Base-by-base conservation (phyloP, 1,140 invertebrate species). In the Anastrepha obliqua region DNA sequence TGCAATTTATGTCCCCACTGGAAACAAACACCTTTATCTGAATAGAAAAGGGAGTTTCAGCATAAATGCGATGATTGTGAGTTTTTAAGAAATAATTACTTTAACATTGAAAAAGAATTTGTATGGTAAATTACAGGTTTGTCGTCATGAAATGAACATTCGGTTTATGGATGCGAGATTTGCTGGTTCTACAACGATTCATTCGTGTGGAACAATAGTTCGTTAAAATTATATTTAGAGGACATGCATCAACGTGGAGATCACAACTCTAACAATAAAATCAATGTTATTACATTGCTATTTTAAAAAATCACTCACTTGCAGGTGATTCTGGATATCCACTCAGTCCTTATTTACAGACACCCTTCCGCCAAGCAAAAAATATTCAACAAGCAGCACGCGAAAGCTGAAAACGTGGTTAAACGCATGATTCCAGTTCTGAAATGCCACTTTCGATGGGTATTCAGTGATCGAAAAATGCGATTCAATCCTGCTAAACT, bases 171-270 rank as follows among this genome's bases (percentile, higher is more conserved):
- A 87, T 81, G 87, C 67, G 6, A 58, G 87, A 29, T 87, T 81
- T 87, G 65, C 70, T 59, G 87, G 87, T 81, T 87, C 87, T 20
- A 81, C 87, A n/a, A 87, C 39, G 87, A 87, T 60, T 59, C 87
- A 0, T 60, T 78, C 74, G 67, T 78, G 20, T 87, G 67, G 67
- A 85, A 85, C 44, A 74, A 62, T 62, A 62, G 2, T 62, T 17
- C 60, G 15, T 62, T 62, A 62, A 62, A 9, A 13, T 5, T 13
- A 13, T 62, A 62, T 62, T 62, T 62, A 13, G 60, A 9, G 60
- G 15, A 62, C 15, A 62, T 62, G 51, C 51, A 55, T 55, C 51
- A 55, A 55, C 6, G 51, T 55, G 51, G 51, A 6, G 51, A 55
- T 55, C 3, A 62, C 15, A 62, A 8, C 13, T 62, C 60, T 62